These are phyloP conservation scores for Heteropelma amictum DNA, from an alignment of 2,888 invertebrate genomes.

Conservation along the genomic window DNA sequence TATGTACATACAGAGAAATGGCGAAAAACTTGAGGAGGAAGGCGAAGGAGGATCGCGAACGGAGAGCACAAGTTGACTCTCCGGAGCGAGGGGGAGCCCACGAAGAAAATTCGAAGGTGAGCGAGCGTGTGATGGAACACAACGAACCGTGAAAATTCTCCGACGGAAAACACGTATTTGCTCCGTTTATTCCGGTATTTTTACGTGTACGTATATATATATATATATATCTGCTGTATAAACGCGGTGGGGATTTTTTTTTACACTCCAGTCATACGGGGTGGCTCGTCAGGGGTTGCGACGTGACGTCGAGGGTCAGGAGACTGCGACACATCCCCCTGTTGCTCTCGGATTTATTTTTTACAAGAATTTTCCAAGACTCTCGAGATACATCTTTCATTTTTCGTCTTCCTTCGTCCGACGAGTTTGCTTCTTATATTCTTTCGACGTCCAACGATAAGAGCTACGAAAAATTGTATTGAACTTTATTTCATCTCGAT, in stretches of 20 bases:
- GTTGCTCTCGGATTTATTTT: too few relatives aligned
- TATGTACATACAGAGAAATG: neutral
- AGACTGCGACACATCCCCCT: neutral
- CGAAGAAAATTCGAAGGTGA: slow-evolving; percentile 49
- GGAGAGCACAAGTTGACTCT: too few relatives aligned
- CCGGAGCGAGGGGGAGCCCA: neutral
- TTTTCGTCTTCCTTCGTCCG: too few relatives aligned
- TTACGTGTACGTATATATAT: neutral
- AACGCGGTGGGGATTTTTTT: slow-evolving; percentile 13
- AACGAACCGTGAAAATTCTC: slow-evolving; percentile 52
- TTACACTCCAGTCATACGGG: neutral
- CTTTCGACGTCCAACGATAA: too few relatives aligned
- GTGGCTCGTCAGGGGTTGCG: neutral
- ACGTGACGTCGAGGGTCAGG: neutral
- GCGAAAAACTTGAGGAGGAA: too few relatives aligned
- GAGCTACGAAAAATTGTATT: too few relatives aligned
- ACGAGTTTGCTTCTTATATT: too few relatives aligned
- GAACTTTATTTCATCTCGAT: too few relatives aligned
- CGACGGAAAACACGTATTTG: slow-evolving; percentile 48
- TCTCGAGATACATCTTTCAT: too few relatives aligned
- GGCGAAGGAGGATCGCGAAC: too few relatives aligned
- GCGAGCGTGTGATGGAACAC: slow-evolving; percentile 52
- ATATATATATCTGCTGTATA: neutral
- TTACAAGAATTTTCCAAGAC: too few relatives aligned
- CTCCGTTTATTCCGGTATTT: slow-evolving; percentile 21